Evolutionary conservation across 2,113 vertebrate species (phyloP), one percentile per base, ranked within the genome.

Genomic region (Anser brachyrhynchus): DNA sequence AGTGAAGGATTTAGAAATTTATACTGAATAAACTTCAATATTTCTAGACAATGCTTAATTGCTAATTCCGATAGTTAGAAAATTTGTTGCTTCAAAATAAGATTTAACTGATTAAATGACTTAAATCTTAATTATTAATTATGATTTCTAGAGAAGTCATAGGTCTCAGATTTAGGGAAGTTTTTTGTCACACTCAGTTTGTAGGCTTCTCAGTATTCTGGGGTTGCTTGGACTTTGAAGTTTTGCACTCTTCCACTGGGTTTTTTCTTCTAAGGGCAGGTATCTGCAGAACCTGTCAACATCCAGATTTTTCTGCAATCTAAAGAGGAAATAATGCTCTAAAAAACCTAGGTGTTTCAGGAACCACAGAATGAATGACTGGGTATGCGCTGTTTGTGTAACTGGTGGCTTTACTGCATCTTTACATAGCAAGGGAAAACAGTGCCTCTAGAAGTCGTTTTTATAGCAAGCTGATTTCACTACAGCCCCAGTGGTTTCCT

Each of bases 51-150:
- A 80, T 49, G 46, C 20, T 22, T 49, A 49, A 49, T 49, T 49
- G 46, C 49, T 37, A 70, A 89, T 25, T 44, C 19, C 14, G 51
- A 11, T 33, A 15, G 20, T 90, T 71, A 81, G 57, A 84, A 91
- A 71, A 84, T 37, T 2, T 78, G 16, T 75, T 66, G 28, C 51
- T 93, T 92, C 55, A 69, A 84, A 67, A 22, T 83, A 75, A 70
- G 23, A 81, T 54, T 84, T 71, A 72, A 89, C 70, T 89, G 84
- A 58, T 66, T 66, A 39, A 73, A 80, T 80, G 62, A 58, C 62
- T 85, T 76, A 64, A 59, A 79, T 61, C 46, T 81, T 72, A 85
- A 61, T 89, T 25, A 79, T 33, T 93, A 92, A 88, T 85, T 88
- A 58, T 75, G 22, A 43, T 64, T 35, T 80, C 35, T 46, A 84